Conservation (phyloP, 2,113 vertebrate genomes). For the Osmerus mordax region DNA sequence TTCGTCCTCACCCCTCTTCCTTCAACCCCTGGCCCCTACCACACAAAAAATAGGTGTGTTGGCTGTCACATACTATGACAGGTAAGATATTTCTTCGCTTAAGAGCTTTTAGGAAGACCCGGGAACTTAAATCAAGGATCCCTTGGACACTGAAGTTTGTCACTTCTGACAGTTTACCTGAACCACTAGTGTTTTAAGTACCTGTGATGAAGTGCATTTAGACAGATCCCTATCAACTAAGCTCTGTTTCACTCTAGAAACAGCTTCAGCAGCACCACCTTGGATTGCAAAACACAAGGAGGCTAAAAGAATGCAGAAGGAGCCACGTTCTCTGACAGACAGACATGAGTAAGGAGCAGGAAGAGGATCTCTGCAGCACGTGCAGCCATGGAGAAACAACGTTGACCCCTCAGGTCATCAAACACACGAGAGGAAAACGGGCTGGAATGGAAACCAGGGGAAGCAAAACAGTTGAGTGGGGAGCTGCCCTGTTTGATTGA, state of each 20-base stretch:
- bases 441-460: constrained; percentile 33
- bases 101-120: no score
- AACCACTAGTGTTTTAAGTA: constrained; percentile 6
- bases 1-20: background rate
- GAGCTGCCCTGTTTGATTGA: constrained; percentile 40
- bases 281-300: constrained; percentile 20
- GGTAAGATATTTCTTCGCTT: background rate
- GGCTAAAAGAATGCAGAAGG: constrained; percentile 22
- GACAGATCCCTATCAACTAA: constrained; percentile 24
- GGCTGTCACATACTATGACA: background rate
- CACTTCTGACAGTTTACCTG: background rate
- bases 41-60: background rate
- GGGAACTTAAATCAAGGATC: no score
- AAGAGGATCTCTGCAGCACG: constrained; percentile 42
- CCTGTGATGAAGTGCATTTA: background rate
- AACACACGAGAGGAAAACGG: constrained; percentile 39
- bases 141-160: background rate
- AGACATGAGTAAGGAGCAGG: constrained; percentile 21
- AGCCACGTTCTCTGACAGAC: constrained; percentile 53
- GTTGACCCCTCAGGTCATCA: constrained; percentile 53
- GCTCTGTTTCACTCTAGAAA: background rate
- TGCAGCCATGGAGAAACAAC: constrained; percentile 23
- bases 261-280: constrained; percentile 6
- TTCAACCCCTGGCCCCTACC: background rate
- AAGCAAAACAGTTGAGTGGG: constrained; percentile 39